A percentile compares a stretch with the other conserved stretches of the same genome.
Evolutionary conservation across 2,113 vertebrate species (phyloP).

Genomic region (Gambusia affinis): DNA sequence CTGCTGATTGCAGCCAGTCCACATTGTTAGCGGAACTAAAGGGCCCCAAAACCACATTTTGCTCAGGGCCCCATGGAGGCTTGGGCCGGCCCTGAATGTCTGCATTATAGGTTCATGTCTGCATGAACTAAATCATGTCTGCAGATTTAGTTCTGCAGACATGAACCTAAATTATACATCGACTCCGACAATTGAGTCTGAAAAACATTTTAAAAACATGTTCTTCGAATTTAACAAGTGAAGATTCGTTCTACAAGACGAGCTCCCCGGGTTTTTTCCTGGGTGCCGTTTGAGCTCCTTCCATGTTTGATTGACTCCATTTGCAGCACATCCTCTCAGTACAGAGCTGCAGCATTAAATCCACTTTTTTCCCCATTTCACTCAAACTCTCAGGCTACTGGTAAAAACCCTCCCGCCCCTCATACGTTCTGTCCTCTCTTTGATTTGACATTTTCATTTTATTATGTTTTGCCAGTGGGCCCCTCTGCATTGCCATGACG

Average conservation of each 20-base stretch:
- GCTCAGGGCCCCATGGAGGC: no score
- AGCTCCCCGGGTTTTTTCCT: background rate
- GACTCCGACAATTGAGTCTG: background rate
- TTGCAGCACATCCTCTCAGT: constrained; percentile 42
- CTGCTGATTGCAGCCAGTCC: no score
- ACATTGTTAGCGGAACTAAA: no score
- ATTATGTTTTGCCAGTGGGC: constrained; percentile 66
- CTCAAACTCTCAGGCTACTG: constrained; percentile 61
- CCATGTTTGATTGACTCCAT: constrained; percentile 57
- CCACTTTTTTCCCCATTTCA: constrained; percentile 61
- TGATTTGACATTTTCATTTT: constrained; percentile 77
- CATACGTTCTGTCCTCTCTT: constrained; percentile 65
- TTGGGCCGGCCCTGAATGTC: no score
- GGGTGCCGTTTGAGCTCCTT: constrained; percentile 24
- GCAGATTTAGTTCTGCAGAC: background rate
- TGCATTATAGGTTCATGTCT: no score
- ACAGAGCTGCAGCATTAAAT: constrained; percentile 59
- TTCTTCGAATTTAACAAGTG: background rate
- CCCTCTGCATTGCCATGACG: constrained; percentile 50
- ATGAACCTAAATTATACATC: background rate
- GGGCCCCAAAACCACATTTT: no score
- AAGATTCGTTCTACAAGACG: background rate
- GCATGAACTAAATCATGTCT: no score
- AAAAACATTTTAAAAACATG: background rate
- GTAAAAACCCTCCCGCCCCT: constrained; percentile 40